phyloP scores from a whole-genome alignment of 1,140 invertebrate species.

The Aporrectodea caliginosa region DNA sequence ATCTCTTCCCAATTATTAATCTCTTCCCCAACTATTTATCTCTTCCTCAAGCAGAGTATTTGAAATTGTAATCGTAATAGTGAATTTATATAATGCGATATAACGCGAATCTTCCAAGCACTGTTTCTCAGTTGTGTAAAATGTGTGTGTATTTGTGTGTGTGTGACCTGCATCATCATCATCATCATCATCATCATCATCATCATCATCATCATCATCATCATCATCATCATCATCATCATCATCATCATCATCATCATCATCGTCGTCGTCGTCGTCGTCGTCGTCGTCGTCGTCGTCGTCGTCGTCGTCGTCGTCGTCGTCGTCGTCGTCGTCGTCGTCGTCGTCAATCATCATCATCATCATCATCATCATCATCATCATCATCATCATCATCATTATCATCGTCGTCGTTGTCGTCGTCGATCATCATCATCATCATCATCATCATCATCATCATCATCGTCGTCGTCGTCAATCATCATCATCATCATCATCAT shows the following conservation, averaged over 20 bases:
- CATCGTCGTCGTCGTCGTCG: conserved; percentile 7
- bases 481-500: conserved; percentile 18
- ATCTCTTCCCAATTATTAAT: too few species aligned
- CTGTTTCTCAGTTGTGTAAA: too few species aligned
- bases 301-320: conserved; percentile 1
- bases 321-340: neutral
- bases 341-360: conserved; percentile 4
- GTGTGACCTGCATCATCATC: too few species aligned
- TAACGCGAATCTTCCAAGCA: too few species aligned
- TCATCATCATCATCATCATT: neutral
- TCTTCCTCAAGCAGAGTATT: too few species aligned
- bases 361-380: neutral
- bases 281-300: conserved; percentile 10
- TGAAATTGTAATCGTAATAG: too few species aligned
- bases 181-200: neutral
- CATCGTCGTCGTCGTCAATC: conserved; percentile 11
- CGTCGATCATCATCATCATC: neutral
- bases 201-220: conserved; percentile 9
- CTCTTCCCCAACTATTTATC: too few species aligned
- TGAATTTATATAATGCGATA: too few species aligned
- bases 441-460: conserved; percentile 4
- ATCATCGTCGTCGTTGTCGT: neutral
- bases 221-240: conserved; percentile 1
- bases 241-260: conserved; percentile 8
- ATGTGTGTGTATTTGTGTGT: too few species aligned